Evolutionary conservation across 2,113 vertebrate genomes (phyloP).

Genomic region (Illadopsis cleaveri): DNA sequence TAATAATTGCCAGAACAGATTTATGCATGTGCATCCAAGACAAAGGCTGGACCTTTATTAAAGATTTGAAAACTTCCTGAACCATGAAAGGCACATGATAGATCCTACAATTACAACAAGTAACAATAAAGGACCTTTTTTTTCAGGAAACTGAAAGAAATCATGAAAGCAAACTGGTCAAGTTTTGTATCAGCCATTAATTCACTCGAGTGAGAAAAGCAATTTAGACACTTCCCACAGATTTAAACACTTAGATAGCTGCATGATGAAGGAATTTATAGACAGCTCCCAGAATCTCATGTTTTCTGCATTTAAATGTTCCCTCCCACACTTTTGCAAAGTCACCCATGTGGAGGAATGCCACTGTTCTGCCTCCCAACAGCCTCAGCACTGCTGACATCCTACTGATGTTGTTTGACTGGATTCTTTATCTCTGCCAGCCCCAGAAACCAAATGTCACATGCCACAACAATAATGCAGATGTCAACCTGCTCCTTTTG

Average conservation of each 20-base stretch:
- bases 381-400: background rate
- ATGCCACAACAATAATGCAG: background rate
- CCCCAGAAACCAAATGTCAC: background rate
- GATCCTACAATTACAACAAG: background rate
- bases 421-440: background rate
- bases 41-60: background rate
- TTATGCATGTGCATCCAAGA: background rate
- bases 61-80: background rate
- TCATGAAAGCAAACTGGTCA: background rate
- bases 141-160: background rate
- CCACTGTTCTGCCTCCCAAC: background rate
- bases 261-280: slow-evolving; percentile 16
- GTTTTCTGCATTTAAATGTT: background rate
- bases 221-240: slow-evolving; percentile 19
- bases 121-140: background rate
- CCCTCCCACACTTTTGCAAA: background rate
- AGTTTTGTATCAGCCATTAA: background rate
- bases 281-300: background rate
- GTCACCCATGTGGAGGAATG: background rate
- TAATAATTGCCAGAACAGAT: background rate
- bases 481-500: background rate
- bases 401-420: background rate
- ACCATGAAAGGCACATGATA: background rate
- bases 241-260: slow-evolving; percentile 5
- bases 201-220: background rate